phyloP scores from a whole-genome alignment of 1,140 invertebrate species.

The Sogatella furcifera region DNA sequence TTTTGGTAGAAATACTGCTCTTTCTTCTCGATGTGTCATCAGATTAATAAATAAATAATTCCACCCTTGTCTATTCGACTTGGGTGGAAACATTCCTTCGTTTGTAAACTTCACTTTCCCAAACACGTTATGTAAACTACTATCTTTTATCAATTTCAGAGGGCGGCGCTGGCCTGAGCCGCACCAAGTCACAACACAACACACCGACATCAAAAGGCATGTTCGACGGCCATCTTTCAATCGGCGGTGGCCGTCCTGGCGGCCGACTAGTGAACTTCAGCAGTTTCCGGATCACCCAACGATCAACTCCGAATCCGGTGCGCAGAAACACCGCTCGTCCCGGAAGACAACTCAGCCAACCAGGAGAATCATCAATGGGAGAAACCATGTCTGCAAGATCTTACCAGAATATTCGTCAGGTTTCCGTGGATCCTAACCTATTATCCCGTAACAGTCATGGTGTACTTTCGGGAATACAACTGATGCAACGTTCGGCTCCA shows the following conservation, averaged over 20 bases:
- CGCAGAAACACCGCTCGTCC: constrained; percentile 12
- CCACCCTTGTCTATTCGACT: too few relatives aligned
- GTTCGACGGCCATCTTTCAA: not conserved
- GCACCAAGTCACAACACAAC: constrained; percentile 23
- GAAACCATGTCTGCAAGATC: not conserved
- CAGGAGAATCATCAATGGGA: not conserved
- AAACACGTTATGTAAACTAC: too few relatives aligned
- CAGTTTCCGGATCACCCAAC: constrained; percentile 24
- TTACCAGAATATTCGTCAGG: constrained; percentile 15
- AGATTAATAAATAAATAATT: too few relatives aligned
- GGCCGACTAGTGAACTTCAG: constrained; percentile 24
- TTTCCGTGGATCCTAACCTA: constrained; percentile 18
- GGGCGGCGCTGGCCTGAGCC: constrained; percentile 15
- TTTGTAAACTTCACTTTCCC: too few relatives aligned
- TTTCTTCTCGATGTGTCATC: too few relatives aligned
- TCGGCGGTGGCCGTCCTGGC: not conserved
- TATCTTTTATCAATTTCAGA: too few relatives aligned
- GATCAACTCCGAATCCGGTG: constrained; percentile 13
- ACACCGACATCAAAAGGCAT: constrained; percentile 9
- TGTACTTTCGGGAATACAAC: constrained; percentile 10
- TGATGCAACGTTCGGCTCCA: constrained; percentile 12
- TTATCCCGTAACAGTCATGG: constrained; percentile 13
- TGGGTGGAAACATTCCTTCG: too few relatives aligned
- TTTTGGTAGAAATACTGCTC: too few relatives aligned
- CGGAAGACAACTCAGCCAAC: constrained; percentile 12